Base-by-base conservation (phyloP, 2,113 vertebrate species). In the Sinocyclocheilus anshuiensis region DNA sequence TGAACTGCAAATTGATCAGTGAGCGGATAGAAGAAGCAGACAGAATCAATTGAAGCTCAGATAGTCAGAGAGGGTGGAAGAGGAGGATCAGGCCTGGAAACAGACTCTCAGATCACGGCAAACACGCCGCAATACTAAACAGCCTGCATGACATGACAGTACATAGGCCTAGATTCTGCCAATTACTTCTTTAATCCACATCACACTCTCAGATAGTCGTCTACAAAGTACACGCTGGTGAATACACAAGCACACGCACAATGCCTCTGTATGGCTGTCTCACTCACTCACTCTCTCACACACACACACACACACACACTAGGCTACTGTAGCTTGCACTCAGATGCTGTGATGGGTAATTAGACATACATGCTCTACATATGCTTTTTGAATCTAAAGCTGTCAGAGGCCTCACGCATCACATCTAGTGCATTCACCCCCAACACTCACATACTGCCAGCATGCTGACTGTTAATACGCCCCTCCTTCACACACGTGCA, bases 181-280 rank as follows among this genome's bases (percentile, higher is more conserved):
- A 94, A 94, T 95, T 94, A 95, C 94, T 93, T 90, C 90, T 92
- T 90, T 93, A 94, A 95, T 95, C 94, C 92, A 95, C 95, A 95
- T 86, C 87, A 88, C 91, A 90, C 89, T 92, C 87, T 67, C 89
- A 92, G 92, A 93, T 93, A 91, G 92, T 90, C 92, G 92, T 94
- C 92, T 92, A 48, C 36, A 81, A 50, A 59, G 81, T 65, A 83
- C 82, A 88, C 81, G 75, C 39, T 24, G 65, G 74, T 39, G 53
- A 57, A 84, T 76, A 24, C 69, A 85, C 77, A 87, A 91, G 88
- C 83, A 90, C 87, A 77, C 33, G 86, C 84, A 89, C 88, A 61
- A 89, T 89, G 80, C 80, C 87, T 57, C 82, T 22, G 24, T 82
- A 11, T 29, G 48, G 3, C 74, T 69, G 26, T 39, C 57, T 77